Conservation (phyloP, 2,113 vertebrate genomes). For the Mus pahari region DNA sequence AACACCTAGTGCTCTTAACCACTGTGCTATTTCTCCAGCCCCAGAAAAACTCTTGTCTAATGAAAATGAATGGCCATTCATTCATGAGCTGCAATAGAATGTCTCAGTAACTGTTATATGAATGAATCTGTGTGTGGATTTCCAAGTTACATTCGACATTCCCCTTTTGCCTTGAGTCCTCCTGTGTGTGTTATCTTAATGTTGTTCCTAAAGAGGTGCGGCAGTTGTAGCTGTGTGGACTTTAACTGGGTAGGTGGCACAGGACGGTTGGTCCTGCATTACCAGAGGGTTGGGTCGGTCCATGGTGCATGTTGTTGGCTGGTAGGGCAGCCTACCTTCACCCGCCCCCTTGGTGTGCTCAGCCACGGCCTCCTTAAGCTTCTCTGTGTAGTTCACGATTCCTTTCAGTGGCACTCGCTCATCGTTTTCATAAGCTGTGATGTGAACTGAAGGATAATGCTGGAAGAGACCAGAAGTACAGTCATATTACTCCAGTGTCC, state of each 20-base stretch:
- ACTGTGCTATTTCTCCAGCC: background rate
- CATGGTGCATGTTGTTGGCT: background rate
- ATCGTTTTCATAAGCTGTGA: constrained; percentile 93
- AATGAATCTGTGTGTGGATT: background rate
- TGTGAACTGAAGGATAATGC: constrained; percentile 94
- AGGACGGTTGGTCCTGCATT: background rate
- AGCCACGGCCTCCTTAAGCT: constrained; percentile 87
- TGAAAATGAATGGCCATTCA: background rate
- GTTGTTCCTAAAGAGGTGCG: background rate
- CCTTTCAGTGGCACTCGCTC: constrained; percentile 90
- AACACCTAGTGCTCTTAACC: background rate
- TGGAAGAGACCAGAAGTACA: constrained; percentile 73
- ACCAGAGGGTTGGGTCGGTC: background rate
- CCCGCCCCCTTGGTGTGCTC: constrained; percentile 77
- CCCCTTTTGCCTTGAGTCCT: background rate
- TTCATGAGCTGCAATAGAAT: background rate
- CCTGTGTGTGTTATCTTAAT: constrained; percentile 14
- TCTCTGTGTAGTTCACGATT: constrained; percentile 89
- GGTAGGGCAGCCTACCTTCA: constrained; percentile 53
- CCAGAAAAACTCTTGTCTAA: background rate
- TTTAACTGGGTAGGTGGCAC: background rate
- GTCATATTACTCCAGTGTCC: background rate
- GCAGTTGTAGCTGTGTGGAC: background rate
- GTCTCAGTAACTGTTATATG: background rate
- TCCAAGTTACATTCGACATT: background rate